Conservation (phyloP, 2,888 invertebrate species). For the Elmis aenea region DNA sequence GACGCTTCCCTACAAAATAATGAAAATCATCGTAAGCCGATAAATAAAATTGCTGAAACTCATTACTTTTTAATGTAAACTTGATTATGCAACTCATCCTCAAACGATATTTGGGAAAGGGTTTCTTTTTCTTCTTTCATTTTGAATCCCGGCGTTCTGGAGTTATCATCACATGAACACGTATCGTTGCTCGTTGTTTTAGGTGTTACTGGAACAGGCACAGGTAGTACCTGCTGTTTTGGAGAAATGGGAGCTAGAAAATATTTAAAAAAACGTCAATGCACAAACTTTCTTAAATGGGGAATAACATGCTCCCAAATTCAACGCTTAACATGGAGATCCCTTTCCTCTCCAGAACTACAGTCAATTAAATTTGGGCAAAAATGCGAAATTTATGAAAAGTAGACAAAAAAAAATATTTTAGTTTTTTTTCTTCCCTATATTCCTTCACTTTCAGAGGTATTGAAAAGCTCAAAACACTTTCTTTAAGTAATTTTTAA, state of each 20-base stretch:
- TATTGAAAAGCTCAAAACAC: too few relatives aligned
- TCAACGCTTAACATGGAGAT: too few relatives aligned
- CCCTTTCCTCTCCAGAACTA: too few relatives aligned
- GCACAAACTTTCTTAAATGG: conserved; percentile 11
- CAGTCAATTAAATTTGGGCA: too few relatives aligned
- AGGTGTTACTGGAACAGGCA: conserved; percentile 29
- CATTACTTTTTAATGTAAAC: conserved; percentile 55
- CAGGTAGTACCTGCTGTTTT: conserved; percentile 5
- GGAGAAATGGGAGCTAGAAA: conserved; percentile 13
- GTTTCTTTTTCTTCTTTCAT: conserved; percentile 52
- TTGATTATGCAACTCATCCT: conserved; percentile 75
- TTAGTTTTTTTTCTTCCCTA: too few relatives aligned
- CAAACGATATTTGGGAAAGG: conserved; percentile 64
- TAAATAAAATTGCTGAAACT: conserved; percentile 1
- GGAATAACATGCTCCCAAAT: too few relatives aligned
- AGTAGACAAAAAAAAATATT: too few relatives aligned
- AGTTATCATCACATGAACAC: conserved; percentile 49
- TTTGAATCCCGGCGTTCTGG: conserved; percentile 13
- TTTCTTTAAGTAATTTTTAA: too few relatives aligned
- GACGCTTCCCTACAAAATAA: conserved; percentile 14
- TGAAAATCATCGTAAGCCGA: conserved; percentile 2
- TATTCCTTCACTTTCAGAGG: too few relatives aligned
- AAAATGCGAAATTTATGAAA: too few relatives aligned
- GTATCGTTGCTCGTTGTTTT: conserved; percentile 44
- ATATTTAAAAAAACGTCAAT: conserved; percentile 15